These are phyloP conservation scores for Emydoidea blandingii DNA, from an alignment of 2,797 vertebrate genomes.

Conservation along the genomic window DNA sequence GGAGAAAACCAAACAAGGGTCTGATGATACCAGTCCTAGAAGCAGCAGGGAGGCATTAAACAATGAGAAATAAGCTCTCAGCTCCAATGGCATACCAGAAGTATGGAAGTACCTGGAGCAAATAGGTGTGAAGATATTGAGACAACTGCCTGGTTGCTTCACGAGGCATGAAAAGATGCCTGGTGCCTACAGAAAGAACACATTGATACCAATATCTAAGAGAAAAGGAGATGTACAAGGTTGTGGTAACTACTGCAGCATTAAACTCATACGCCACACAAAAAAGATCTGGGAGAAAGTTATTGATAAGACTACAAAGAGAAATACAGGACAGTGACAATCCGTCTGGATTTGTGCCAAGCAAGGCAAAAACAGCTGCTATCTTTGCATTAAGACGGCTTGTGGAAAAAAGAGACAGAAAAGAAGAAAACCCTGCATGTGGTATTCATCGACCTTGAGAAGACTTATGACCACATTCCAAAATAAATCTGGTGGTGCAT, in stretches of 20 bases:
- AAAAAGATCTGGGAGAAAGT: background rate
- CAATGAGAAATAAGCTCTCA: too few relatives aligned
- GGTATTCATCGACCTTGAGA: background rate
- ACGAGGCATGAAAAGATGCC: too few relatives aligned
- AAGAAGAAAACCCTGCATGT: background rate
- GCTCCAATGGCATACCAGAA: too few relatives aligned
- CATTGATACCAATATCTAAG: too few relatives aligned
- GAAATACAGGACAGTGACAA: background rate
- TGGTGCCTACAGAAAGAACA: too few relatives aligned
- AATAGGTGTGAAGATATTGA: too few relatives aligned
- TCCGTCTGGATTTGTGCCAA: background rate
- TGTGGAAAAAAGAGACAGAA: too few relatives aligned
- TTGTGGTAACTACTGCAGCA: too few relatives aligned
- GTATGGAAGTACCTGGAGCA: too few relatives aligned
- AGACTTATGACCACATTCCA: background rate
- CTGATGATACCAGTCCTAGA: background rate
- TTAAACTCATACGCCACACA: background rate
- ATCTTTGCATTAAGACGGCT: background rate
- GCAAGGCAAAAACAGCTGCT: background rate
- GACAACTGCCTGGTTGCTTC: too few relatives aligned
- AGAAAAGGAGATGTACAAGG: too few relatives aligned
- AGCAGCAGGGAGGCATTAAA: background rate
- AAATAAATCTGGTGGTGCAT: background rate
- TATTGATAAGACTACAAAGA: background rate
- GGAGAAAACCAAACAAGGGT: background rate